Base-by-base conservation (phyloP, 2,888 invertebrate species). In the Mylabris sibirica region DNA sequence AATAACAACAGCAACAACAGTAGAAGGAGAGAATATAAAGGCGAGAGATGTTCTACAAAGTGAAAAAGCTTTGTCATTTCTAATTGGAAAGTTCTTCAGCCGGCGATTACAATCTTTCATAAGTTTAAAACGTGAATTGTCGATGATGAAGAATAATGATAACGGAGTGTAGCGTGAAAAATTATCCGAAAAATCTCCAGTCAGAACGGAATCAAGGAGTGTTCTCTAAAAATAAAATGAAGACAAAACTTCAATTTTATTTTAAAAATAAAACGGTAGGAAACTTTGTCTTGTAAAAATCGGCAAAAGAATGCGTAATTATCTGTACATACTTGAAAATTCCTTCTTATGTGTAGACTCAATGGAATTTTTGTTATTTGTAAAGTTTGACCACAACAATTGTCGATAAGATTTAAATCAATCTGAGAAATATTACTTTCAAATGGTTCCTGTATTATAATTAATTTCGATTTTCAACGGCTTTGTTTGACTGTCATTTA, bases 21-120 rank as follows among this genome's bases (percentile, higher is more conserved):
- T 5, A 5, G 3, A 44, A 20, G 3, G 20, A 20, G 49, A 20
- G 9, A 49, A 49, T 20, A 20, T 17, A 49, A 49, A 6, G 8
- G 49, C 6, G 49, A 49, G 49, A 49, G 20, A 49, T 11, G 2
- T 3, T 17, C 17, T 9, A 20, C 49, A 49, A 49, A 49, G 20
- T 49, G 49, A 49, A 49, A 49, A 49, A 49, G 49, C 49, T 49
- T 49, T 49, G 49, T 49, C 49, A 20, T 49, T 49, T 49, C 49
- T 49, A 49, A 49, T 49, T 49, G 49, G 9, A 49, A 49, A 20
- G 49, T 49, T 20, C 49, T 49, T n/a, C 20, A 49, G 20, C 20
- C 30, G 20, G 17, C 49, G 49, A 49, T 49, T 49, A 49, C 49
- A 49, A 49, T 49, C 20, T 49, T 20, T 49, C 20, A 49, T 49